Evolutionary conservation across 2,797 vertebrate species (phyloP), one percentile per base, ranked within the genome.

Genomic region (Phoxinus dragarum): DNA sequence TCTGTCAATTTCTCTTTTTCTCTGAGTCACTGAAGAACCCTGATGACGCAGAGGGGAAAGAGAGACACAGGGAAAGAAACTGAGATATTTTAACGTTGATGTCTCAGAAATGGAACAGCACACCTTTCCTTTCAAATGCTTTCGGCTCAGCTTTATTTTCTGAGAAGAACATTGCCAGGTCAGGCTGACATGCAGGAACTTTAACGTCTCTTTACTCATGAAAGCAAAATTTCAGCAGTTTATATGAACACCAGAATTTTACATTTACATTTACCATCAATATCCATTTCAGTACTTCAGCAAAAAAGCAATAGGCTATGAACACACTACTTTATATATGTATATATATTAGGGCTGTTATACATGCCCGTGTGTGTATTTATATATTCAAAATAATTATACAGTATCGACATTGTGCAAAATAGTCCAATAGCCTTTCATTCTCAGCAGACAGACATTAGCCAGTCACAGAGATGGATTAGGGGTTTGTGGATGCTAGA

Each of bases 11-110:
- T 42, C 49, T 71, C 74, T 78, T 77, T 86, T 61, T 86, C 84
- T 69, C 14, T 31, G 83, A 85, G 71, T 89, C 80, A 78, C n/a
- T 77, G 36, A 77, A 89, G 80, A 82, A 67, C 76, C 83, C 38
- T 67, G 69, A 69, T 47, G 77, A 56, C 76, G 40, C 76, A 87
- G 38, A 49, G 21, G 36, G 34, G 44, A 84, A 86, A 82, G 82
- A 66, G 72, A 84, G 84, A 52, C 77, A 88, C 16, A 52, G 23
- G 7, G 4, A 61, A 59, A 77, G 7, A 42, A 61, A 42, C 4
- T 17, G 23, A 56, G 52, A 34, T 38, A 44, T 82, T 59, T 69
- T 34, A 42, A 75, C 76, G 31, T 6, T 69, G 66, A 44, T 67
- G 17, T 9, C n/a, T n/a, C 34, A 19, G n/a, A 23, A 77, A 68